These are phyloP conservation scores for Hipparchia semele DNA, from an alignment of 2,888 invertebrate species.

Conservation along the genomic window DNA sequence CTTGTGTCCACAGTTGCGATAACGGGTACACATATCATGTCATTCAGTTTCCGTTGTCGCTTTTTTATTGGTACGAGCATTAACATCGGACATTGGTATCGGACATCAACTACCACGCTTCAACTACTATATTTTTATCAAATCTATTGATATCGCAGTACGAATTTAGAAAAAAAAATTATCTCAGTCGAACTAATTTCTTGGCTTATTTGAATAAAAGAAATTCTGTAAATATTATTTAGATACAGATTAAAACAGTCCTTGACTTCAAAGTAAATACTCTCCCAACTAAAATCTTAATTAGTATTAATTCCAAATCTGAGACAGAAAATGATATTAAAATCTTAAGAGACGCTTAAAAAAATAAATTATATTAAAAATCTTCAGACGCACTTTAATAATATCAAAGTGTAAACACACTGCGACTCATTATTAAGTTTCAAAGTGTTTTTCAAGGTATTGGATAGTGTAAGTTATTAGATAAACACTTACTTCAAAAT, in stretches of 20 bases:
- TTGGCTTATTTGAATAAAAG: too few relatives aligned
- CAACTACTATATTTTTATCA: neutral
- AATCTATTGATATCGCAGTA: neutral
- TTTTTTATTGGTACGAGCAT: neutral
- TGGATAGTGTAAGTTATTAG: neutral
- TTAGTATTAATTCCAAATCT: neutral
- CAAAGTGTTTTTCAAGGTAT: neutral
- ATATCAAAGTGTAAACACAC: neutral
- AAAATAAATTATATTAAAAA: neutral
- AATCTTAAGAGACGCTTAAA: neutral
- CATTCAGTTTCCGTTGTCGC: neutral
- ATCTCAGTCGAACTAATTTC: neutral
- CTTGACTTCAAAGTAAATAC: neutral
- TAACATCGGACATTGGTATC: neutral
- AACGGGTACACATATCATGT: constrained; percentile 2
- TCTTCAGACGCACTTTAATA: neutral
- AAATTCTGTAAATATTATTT: too few relatives aligned
- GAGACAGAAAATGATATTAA: neutral
- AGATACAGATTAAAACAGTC: neutral
- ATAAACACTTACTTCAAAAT: neutral
- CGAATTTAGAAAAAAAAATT: neutral
- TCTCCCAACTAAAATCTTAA: neutral
- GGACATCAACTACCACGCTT: neutral
- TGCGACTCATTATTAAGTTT: constrained; percentile 2
- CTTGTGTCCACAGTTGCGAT: neutral